Base-by-base conservation (phyloP, 2,888 invertebrate species). In the Clivina fossor region DNA sequence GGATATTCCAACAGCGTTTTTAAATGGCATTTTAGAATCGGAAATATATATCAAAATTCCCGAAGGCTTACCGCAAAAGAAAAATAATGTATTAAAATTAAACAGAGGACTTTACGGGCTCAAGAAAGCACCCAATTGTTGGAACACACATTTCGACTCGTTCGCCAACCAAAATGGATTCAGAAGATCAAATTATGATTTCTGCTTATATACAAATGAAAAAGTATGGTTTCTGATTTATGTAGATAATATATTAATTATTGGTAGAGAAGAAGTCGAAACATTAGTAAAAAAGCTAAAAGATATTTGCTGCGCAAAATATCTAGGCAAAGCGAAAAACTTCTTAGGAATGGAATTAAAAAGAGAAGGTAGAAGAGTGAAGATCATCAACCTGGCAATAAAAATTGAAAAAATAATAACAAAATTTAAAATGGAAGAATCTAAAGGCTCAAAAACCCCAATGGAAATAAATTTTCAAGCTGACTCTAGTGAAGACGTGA, bases 51-150 rank as follows among this genome's bases (percentile, higher is more conserved):
- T 59, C 16, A 33, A 58, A 28, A 57, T n/a, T 47, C 62, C 62
- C 33, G 56, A 61, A 38, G 60, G 63, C 15, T 16, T 60, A 18
- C 38, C 11, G 30, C 47, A 16, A 44, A 61, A 30, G 24, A 35
- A 37, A 24, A 35, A 19, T 19, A 47, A 56, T 49, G 50, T 50
- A 24, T 48, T 61, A 15, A 62, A 60, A 55, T 47, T 64, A 9
- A 60, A 58, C 22, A 60, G 56, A 58, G 61, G 60, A 13, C 44
- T 63, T 11, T 60, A 64, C 40, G 62, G 62, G 1, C 9, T 48
- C n/a, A 37, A 48, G n/a, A 22, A 20, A 33, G 9, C 18, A 13
- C 48, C 37, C 19, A 48, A 35, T n/a, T 35, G 20, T 33, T 16
- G 48, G 19, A 48, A 30, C 11, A 30, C 16, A 9, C 16, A 33